phyloP scores from a whole-genome alignment of 2,888 invertebrate genomes.

The Ophion ellenae region DNA sequence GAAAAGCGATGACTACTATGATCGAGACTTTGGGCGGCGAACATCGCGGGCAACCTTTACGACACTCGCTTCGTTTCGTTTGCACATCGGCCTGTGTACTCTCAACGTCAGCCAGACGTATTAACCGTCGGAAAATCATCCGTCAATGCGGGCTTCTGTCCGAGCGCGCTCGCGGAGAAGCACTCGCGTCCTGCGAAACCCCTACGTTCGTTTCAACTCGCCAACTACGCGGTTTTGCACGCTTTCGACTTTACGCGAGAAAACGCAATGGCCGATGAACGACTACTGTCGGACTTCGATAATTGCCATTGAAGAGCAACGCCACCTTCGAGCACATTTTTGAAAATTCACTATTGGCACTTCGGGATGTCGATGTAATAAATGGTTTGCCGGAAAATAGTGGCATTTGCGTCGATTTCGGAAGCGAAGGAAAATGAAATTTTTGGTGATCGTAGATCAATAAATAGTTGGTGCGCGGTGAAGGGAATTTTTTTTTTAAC shows the following conservation, averaged over 20 bases:
- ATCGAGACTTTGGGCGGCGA: slow-evolving; percentile 59
- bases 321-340: background rate
- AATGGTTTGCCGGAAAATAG: background rate
- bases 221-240: slow-evolving; percentile 20
- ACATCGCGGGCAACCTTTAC: slow-evolving; percentile 55
- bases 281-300: background rate
- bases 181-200: slow-evolving; percentile 68
- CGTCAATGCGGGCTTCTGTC: slow-evolving; percentile 80
- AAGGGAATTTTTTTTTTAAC: too few species aligned
- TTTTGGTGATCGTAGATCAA: background rate
- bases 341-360: background rate
- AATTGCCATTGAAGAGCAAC: background rate
- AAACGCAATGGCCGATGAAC: slow-evolving; percentile 2
- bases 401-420: background rate
- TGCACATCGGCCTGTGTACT: slow-evolving; percentile 56
- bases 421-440: background rate
- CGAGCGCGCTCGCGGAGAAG: slow-evolving; percentile 79
- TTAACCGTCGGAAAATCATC: slow-evolving; percentile 77
- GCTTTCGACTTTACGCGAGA: background rate
- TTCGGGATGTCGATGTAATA: background rate
- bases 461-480: too few species aligned
- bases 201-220: slow-evolving; percentile 41
- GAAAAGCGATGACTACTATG: slow-evolving; percentile 65
- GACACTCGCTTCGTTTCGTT: slow-evolving; percentile 72
- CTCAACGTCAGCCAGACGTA: slow-evolving; percentile 60